phyloP scores from a whole-genome alignment of 2,888 invertebrate genomes.

The Ecliptopera silaceata region DNA sequence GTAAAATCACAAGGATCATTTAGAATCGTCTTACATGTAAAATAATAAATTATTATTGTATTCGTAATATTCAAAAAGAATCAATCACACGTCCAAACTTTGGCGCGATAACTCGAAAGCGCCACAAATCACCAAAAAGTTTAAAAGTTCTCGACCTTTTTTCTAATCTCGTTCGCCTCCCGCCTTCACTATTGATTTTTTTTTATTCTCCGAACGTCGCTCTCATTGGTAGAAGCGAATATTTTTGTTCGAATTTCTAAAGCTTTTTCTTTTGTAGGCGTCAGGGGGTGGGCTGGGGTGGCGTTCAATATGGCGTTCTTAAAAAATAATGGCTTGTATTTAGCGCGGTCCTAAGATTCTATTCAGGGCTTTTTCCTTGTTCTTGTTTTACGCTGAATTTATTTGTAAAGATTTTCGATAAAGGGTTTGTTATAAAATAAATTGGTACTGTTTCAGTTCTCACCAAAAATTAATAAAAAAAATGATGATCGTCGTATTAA shows the following conservation, averaged over 20 bases:
- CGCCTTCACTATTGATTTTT: conserved; percentile 64
- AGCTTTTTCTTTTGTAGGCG: conserved; percentile 78
- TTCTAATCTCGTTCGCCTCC: conserved; percentile 40
- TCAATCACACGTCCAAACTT: not conserved
- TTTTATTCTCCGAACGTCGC: conserved; percentile 58
- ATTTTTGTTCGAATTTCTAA: conserved; percentile 78
- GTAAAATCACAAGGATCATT: too few species aligned
- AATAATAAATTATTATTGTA: not conserved
- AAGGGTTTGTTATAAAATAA: not conserved
- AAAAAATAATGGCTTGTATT: conserved; percentile 54
- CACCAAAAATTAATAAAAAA: too few species aligned
- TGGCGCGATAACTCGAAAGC: not conserved
- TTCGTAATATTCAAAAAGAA: not conserved
- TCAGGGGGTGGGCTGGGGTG: conserved; percentile 51
- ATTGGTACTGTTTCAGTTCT: not conserved
- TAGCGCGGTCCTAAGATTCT: conserved; percentile 30
- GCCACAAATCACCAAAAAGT: conserved; percentile 28
- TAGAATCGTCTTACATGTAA: too few species aligned
- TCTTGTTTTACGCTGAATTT: conserved; percentile 19
- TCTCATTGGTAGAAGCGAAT: conserved; percentile 64
- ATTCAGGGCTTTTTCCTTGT: conserved; percentile 23
- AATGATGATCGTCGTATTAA: too few species aligned
- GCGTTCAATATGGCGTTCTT: conserved; percentile 61
- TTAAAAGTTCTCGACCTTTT: conserved; percentile 38
- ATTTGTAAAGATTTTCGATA: not conserved